phyloP scores from a whole-genome alignment of 1,140 invertebrate species.

The Pogonus chalceus region DNA sequence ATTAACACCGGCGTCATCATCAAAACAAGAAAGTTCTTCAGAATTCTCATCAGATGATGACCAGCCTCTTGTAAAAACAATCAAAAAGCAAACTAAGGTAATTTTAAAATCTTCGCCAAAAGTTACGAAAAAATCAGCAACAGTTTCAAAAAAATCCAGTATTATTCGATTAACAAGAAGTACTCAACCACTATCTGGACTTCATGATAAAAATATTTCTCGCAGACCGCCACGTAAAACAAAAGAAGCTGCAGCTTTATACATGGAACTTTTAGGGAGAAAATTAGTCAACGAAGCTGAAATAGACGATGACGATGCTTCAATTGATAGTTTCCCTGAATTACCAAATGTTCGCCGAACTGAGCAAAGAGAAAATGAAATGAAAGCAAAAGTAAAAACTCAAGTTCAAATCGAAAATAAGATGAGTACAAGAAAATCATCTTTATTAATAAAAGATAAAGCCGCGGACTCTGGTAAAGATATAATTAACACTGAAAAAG shows the following conservation, averaged over 20 bases:
- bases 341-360: constrained; percentile 50
- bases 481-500: constrained; percentile 14
- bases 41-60: constrained; percentile 38
- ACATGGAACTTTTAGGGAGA: constrained; percentile 62
- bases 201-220: not conserved
- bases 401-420: constrained; percentile 16
- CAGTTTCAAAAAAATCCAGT: constrained; percentile 30
- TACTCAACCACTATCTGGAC: not conserved
- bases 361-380: constrained; percentile 50
- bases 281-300: constrained; percentile 47
- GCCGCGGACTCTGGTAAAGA: constrained; percentile 25
- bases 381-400: constrained; percentile 36
- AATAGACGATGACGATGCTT: constrained; percentile 48
- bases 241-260: constrained; percentile 63
- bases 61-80: constrained; percentile 34
- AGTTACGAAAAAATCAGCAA: constrained; percentile 16
- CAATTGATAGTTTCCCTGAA: constrained; percentile 55
- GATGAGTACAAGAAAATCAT: constrained; percentile 30
- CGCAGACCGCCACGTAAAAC: constrained; percentile 55
- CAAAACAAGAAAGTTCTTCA: constrained; percentile 18
- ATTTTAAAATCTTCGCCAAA: constrained; percentile 17
- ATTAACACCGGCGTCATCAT: constrained; percentile 8
- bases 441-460: constrained; percentile 17
- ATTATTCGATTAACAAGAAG: constrained; percentile 26
- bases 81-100: constrained; percentile 28